A percentile compares a stretch with the other conserved stretches of the same genome.
phyloP scores from a whole-genome alignment of 2,888 invertebrate species.

The Mythimna albipuncta region DNA sequence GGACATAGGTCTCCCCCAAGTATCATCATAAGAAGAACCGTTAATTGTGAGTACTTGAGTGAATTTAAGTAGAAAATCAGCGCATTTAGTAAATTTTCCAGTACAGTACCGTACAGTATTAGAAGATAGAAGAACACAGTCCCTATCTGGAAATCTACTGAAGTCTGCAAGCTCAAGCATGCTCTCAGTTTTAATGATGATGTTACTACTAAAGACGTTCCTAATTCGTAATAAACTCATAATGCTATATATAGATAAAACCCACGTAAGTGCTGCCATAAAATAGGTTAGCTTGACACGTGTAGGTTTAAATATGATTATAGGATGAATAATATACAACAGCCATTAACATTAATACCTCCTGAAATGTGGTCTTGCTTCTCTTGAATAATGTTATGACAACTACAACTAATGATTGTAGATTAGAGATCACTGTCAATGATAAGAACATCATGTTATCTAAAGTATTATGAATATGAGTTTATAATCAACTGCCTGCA shows the following conservation, averaged over 20 bases:
- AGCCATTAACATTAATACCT: not conserved
- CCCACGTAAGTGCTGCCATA: not conserved
- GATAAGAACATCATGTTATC: not conserved
- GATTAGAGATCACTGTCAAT: not conserved
- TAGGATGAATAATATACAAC: conserved; percentile 1
- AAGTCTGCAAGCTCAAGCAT: not conserved
- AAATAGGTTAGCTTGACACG: conserved; percentile 6
- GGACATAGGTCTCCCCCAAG: too few relatives aligned
- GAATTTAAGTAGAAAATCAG: too few relatives aligned
- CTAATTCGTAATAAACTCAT: not conserved
- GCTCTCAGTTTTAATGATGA: not conserved
- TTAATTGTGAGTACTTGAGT: too few relatives aligned
- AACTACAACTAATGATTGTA: not conserved
- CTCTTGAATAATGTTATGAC: not conserved
- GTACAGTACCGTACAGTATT: too few relatives aligned
- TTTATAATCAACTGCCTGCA: too few relatives aligned
- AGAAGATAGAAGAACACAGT: not conserved
- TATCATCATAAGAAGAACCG: too few relatives aligned
- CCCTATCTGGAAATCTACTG: not conserved
- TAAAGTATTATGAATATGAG: too few relatives aligned
- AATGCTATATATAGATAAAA: not conserved
- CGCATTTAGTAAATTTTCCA: too few relatives aligned
- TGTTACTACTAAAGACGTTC: not conserved
- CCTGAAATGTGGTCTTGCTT: not conserved
- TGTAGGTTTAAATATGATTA: conserved; percentile 10